Evolutionary conservation across 92 coral and sea anemone species (phyloP), one percentile per base, ranked within the genome.

Genomic region (Anthopleura xanthogrammica): DNA sequence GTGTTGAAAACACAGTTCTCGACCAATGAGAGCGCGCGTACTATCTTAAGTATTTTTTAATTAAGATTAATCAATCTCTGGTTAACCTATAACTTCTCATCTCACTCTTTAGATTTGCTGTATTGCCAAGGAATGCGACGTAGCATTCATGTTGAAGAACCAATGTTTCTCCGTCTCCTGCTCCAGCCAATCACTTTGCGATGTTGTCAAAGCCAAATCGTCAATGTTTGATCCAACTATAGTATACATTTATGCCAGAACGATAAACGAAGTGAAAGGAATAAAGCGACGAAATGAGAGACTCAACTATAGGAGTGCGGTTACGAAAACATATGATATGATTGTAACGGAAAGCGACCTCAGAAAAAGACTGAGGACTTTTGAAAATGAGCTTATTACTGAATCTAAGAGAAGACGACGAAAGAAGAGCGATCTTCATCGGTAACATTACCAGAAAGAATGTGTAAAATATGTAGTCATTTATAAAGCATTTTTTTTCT

Each of bases 131-230:
- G 88, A 86, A 16, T 96, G 99, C 72, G 99, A 96, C 74, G 83
- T 96, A 72, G 96, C 99, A 4, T 96, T 94, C 79, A 77, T 96
- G 89, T 82, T 96, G 42, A 81, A 84, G 75, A 85, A 92, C 78
- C 92, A 88, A 81, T 96, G 99, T 82, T 96, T 96, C 65, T 92
- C 99, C 0, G 97, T 96, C 41, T 84, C 95, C 52, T 96, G 99
- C 70, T 84, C 85, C 36, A 90, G 87, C 75, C 93, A 93, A 72
- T 79, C 87, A 77, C 93, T 90, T 5, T 96, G 99, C 58, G 98
- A 94, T 80, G 98, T 89, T 1, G 92, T 94, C 77, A 84, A 82
- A 66, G 99, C 99, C 5, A 92, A 92, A 50, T 92, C 99, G 29
- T 82, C 92, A n/a, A 82, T 83, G 10, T 93, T 86, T 81, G 73